Conservation (phyloP, 2,797 vertebrate species). For the Pachyuromys duprasi region DNA sequence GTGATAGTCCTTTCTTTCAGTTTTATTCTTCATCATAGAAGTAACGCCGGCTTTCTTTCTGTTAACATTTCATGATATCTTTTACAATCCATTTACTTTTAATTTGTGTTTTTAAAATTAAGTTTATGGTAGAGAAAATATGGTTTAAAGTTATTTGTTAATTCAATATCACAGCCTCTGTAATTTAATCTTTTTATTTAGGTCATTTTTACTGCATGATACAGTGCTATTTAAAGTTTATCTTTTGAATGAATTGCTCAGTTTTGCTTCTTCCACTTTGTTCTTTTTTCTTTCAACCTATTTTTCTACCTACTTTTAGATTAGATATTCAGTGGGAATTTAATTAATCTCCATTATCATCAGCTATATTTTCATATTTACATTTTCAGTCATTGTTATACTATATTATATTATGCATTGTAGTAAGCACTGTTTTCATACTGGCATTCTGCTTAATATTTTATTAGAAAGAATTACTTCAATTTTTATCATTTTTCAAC, state of each 20-base stretch:
- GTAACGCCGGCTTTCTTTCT: background rate
- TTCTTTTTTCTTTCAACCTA: background rate
- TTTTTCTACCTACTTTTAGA: background rate
- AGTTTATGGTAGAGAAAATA: constrained; percentile 20
- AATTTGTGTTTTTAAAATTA: background rate
- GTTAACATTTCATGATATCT: background rate
- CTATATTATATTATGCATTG: background rate
- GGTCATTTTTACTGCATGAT: background rate
- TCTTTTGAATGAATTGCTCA: background rate
- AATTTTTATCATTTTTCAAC: constrained; percentile 23
- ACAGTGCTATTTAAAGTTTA: background rate
- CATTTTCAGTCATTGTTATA: background rate
- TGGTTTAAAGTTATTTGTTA: background rate
- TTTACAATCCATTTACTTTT: background rate
- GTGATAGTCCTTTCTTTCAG: background rate
- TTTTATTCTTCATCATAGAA: background rate
- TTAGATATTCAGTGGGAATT: background rate
- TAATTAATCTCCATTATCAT: background rate
- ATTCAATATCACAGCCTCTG: background rate
- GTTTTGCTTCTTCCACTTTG: background rate
- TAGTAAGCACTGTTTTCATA: background rate
- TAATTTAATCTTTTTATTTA: background rate
- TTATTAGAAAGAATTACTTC: constrained; percentile 3
- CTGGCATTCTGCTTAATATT: constrained; percentile 4
- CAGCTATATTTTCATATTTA: background rate